These are phyloP conservation scores for Agonopterix heracliana DNA, from an alignment of 2,888 invertebrate species.

Conservation along the genomic window DNA sequence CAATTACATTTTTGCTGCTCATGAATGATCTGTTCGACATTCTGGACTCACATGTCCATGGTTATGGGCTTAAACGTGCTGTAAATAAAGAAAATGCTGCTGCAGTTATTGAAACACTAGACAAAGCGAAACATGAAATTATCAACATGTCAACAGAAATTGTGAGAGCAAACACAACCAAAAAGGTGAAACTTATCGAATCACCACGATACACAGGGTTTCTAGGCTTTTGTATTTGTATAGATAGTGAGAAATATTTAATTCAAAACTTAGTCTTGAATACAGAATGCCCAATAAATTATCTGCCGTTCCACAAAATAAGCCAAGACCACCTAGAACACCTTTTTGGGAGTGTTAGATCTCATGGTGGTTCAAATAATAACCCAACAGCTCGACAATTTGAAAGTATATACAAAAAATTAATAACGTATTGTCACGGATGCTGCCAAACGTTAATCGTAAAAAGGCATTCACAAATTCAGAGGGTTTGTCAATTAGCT, in stretches of 20 bases:
- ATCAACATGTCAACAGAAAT: not conserved
- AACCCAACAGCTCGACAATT: conserved; percentile 5
- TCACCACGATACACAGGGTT: conserved; percentile 5
- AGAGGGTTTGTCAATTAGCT: too few relatives aligned
- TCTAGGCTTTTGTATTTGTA: conserved; percentile 4
- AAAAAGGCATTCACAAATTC: too few relatives aligned
- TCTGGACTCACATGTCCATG: conserved; percentile 5
- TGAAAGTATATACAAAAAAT: conserved; percentile 4
- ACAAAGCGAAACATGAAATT: not conserved
- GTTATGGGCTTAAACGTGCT: conserved; percentile 5
- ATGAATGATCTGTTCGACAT: conserved; percentile 9
- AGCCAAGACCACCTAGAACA: conserved; percentile 9
- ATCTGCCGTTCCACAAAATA: conserved; percentile 3
- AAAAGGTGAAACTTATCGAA: conserved; percentile 4
- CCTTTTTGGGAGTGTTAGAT: conserved; percentile 8
- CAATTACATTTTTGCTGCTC: not conserved
- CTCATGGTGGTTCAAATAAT: conserved; percentile 8
- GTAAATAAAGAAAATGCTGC: conserved; percentile 1
- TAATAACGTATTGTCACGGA: not conserved
- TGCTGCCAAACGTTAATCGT: too few relatives aligned
- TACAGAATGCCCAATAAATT: not conserved
- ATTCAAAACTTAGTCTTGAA: not conserved
- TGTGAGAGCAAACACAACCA: not conserved
- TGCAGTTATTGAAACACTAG: not conserved
- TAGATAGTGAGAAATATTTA: conserved; percentile 3